phyloP scores from a whole-genome alignment of 2,888 invertebrate species.

The Neelides folsomi region DNA sequence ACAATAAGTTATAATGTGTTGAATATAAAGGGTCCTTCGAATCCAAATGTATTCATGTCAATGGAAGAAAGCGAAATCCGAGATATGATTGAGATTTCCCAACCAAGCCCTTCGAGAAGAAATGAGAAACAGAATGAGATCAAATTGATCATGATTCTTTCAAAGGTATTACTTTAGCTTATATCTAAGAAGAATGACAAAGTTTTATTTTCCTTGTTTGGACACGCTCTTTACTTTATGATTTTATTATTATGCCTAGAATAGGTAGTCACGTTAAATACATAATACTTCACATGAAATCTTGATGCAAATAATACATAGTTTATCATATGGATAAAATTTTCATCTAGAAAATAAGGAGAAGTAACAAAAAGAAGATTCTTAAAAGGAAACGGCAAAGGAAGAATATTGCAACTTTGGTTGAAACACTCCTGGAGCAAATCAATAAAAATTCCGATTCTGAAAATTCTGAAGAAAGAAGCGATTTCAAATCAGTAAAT shows the following conservation, averaged over 20 bases:
- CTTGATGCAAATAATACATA: no score
- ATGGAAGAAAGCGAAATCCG: conserved; percentile 35
- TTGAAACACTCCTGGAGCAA: conserved; percentile 61
- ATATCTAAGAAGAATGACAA: no score
- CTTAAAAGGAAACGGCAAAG: conserved; percentile 55
- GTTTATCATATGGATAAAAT: no score
- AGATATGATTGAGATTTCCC: conserved; percentile 47
- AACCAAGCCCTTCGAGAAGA: conserved; percentile 40
- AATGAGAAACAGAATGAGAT: conserved; percentile 54
- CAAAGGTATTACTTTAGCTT: conserved; percentile 54
- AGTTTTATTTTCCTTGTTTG: no score
- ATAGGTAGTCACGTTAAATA: no score
- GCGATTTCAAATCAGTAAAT: no score
- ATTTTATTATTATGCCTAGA: no score
- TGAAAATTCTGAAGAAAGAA: conserved; percentile 13
- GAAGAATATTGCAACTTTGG: conserved; percentile 57
- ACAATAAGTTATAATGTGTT: conserved; percentile 8
- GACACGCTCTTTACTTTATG: no score
- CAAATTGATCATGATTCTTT: conserved; percentile 49
- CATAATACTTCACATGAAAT: no score
- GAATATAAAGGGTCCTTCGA: conserved; percentile 52
- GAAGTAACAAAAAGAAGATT: conserved; percentile 36
- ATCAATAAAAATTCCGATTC: conserved; percentile 45
- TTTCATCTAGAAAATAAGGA: no score
- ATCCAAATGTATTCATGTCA: conserved; percentile 59